Evolutionary conservation across 2,888 invertebrate species (phyloP), one percentile per base, ranked within the genome.

Genomic region (Lasioglossum zephyrum): DNA sequence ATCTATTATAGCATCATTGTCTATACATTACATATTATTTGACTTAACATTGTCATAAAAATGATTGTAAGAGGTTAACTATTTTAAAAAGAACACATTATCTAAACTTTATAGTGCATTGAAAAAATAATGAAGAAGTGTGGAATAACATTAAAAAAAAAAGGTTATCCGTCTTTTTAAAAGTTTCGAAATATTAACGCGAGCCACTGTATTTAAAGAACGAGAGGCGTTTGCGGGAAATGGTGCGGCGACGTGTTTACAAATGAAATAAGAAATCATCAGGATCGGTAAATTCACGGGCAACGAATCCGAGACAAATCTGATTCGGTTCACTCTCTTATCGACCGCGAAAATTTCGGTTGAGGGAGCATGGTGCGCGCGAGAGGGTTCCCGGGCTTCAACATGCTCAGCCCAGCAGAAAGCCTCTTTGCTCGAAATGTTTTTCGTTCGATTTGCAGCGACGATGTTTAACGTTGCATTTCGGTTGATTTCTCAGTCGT

Each of bases 401-500:
- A 79, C 82, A 72, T 69, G 81, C 73, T 49, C 74, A 69, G 73
- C 66, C 84, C 82, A 39, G 60, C 70, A 73, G 82, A 81, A 87
- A 80, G 72, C 73, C 75, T 77, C 82, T 78, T 69, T 83, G 70
- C 47, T 47, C 79, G 70, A 66, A 77, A 81, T 86, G 89, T 86
- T 88, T 86, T 88, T 89, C 91, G 81, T 90, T 92, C 91, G 91
- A 91, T 93, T 92, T 91, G 91, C 92, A 92, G 92, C 92, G 93
- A 91, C 90, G 92, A 89, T 93, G 93, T 93, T 93, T 92, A 93
- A 93, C 92, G 92, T 93, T 92, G 92, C 92, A 93, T 93, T 91
- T 91, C 92, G 91, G 91, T 89, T 92, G 93, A 93, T 93, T 93
- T 93, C 91, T 93, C 92, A 92, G 92, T 89, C 92, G 91, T 92